Percentiles rank a stretch among this genome's conserved stretches.
Evolutionary conservation across 2,113 vertebrate genomes (phyloP).

Genomic region (Halcyon malimbica): DNA sequence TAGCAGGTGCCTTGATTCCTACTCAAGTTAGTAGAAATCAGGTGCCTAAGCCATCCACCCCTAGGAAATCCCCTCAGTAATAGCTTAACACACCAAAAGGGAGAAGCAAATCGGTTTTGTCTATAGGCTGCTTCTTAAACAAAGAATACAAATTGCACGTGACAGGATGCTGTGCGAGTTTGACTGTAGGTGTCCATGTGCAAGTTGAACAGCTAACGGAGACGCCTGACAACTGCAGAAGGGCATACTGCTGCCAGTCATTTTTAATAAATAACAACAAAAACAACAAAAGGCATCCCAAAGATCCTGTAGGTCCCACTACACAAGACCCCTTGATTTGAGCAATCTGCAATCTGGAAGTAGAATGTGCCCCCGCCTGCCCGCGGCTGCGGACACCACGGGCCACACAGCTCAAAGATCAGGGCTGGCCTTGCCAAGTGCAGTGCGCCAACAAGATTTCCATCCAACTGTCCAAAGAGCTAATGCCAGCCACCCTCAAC

Average conservation of each 20-base stretch:
- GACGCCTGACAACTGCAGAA: neutral
- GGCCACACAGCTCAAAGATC: neutral
- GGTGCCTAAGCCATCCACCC: neutral
- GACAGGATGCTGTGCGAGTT: neutral
- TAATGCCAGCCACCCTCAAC: neutral
- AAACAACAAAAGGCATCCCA: neutral
- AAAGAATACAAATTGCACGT: conserved; percentile 29
- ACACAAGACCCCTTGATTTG: neutral
- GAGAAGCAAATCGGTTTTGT: conserved; percentile 31
- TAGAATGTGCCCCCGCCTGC: neutral
- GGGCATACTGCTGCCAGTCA: neutral
- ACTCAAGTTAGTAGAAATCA: conserved; percentile 38
- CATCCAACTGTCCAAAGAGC: neutral
- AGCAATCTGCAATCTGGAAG: neutral
- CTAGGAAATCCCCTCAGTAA: conserved; percentile 11
- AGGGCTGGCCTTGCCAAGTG: neutral
- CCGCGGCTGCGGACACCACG: fast-evolving
- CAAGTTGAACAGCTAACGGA: neutral
- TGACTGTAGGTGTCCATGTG: neutral
- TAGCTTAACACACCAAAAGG: conserved; percentile 2
- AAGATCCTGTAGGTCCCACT: neutral
- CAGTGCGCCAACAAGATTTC: neutral
- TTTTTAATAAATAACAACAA: neutral
- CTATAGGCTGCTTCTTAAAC: conserved; percentile 37
- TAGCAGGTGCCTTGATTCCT: neutral